phyloP scores from a whole-genome alignment of 1,140 invertebrate species.

The Drosophila cardini region DNA sequence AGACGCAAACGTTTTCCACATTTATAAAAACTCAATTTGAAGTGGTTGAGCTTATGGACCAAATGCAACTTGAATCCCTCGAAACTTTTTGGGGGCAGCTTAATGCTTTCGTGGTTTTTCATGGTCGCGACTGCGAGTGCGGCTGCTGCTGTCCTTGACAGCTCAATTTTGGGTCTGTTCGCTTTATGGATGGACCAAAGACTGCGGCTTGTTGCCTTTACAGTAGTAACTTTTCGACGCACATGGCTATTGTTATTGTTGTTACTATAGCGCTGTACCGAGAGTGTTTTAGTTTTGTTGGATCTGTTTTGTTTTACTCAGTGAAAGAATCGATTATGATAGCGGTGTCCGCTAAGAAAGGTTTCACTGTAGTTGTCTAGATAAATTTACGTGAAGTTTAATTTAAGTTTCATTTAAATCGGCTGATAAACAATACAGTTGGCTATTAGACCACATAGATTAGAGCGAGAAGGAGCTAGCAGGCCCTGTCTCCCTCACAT shows the following conservation, averaged over 20 bases:
- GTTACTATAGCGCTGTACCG: no score
- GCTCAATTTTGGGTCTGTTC: slow-evolving; percentile 47
- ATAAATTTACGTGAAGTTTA: no score
- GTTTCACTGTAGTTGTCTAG: no score
- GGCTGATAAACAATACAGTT: no score
- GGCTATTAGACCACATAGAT: no score
- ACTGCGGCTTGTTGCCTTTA: slow-evolving; percentile 76
- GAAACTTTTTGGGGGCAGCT: slow-evolving; percentile 15
- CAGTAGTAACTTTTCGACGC: slow-evolving; percentile 48
- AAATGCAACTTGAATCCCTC: slow-evolving; percentile 40
- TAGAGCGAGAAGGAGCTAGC: no score
- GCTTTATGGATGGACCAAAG: slow-evolving; percentile 53
- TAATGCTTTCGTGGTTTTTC: slow-evolving; percentile 24
- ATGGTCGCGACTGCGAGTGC: slow-evolving; percentile 10
- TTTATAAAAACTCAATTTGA: slow-evolving; percentile 39
- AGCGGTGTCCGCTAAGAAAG: no score
- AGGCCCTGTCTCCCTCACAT: no score
- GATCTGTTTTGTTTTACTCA: no score
- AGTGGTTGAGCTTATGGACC: slow-evolving; percentile 34
- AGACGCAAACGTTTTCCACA: slow-evolving; percentile 28
- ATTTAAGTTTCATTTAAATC: no score
- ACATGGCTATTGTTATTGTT: slow-evolving; percentile 49
- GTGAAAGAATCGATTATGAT: no score
- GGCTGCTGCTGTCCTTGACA: slow-evolving; percentile 48
- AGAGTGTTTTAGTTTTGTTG: no score